Percentiles rank a stretch among this genome's conserved stretches.
phyloP scores from a whole-genome alignment of 1,140 invertebrate species.

The Solenopsis fugax region DNA sequence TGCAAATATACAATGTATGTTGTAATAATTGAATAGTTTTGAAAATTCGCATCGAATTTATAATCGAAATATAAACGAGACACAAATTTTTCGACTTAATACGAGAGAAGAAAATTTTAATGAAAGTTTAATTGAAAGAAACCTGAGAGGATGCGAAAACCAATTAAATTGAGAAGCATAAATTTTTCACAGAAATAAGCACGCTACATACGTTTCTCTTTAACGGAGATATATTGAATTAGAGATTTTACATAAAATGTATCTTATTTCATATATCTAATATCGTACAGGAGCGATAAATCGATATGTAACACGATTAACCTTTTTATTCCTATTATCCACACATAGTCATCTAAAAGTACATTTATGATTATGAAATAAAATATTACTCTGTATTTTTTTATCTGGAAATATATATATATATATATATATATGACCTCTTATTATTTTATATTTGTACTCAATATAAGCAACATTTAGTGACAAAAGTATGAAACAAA shows the following conservation, averaged over 20 bases:
- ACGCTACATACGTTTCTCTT: neutral
- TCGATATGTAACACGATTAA: neutral
- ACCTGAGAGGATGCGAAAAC: neutral
- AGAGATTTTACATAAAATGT: neutral
- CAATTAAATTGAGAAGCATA: neutral
- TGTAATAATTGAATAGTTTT: neutral
- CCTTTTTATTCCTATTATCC: neutral
- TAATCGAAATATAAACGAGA: neutral
- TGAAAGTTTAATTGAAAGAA: slow-evolving; percentile 7
- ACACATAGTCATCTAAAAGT: neutral
- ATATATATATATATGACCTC: neutral
- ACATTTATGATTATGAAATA: neutral
- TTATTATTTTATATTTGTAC: no score
- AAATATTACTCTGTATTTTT: neutral
- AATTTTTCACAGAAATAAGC: neutral
- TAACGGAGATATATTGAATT: slow-evolving; percentile 13
- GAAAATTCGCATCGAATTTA: slow-evolving; percentile 9
- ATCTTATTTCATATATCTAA: neutral
- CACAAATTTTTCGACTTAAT: neutral
- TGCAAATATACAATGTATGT: neutral
- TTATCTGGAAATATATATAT: neutral
- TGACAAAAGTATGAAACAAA: no score
- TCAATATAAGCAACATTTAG: no score
- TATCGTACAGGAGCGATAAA: neutral
- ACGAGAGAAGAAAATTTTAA: neutral